Base-by-base conservation (phyloP, 35 echinoderm and acorn worm species). In the Apostichopus parvimensis region DNA sequence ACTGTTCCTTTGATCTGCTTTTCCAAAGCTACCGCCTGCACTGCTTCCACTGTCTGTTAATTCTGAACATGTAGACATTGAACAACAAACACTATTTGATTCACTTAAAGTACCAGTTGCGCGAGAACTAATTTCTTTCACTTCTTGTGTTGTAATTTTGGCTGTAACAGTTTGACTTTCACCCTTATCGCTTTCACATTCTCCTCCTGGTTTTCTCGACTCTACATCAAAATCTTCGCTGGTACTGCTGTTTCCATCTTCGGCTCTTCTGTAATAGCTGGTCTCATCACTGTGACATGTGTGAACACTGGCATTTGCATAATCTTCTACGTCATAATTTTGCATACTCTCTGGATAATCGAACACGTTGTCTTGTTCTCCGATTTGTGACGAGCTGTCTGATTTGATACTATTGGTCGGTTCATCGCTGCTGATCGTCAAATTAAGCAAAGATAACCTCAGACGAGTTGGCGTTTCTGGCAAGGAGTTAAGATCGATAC, bases 31-130 rank as follows among this genome's bases (percentile, higher is more conserved):
- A 4, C 94, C 93, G 3, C 96, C 96, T 3, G 89, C 92, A 83
- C 96, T 95, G 68, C 96, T 98, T 8, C 95, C 92, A 14, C 91
- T 95, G 68, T 98, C 96, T 7, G 96, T 95, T 17, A 91, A 80
- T 64, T 95, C 94, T 9, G 96, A 98, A 70, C 89, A 94, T 11
- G 92, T 98, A 0, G 96, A 98, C 96, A 98, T 98, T 71, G 96
- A 93, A 71, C 94, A 95, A 61, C 84, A 93, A 11, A 54, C 84
- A 84, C 87, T 93, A 26, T 83, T 95, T n/a, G 89, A 54, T 57
- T 91, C 75, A 91, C 86, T 88, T 26, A 72, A 88, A 88, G 26
- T 64, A 88, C 86, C 86, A 88, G 45, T 66, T 59, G 15, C 56
- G 6, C 56, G 13, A 22, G 55, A 58, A 57, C 53, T 55, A 45